Evolutionary conservation across 2,797 vertebrate genomes (phyloP).

Genomic region (Pseudochromis fuscus): DNA sequence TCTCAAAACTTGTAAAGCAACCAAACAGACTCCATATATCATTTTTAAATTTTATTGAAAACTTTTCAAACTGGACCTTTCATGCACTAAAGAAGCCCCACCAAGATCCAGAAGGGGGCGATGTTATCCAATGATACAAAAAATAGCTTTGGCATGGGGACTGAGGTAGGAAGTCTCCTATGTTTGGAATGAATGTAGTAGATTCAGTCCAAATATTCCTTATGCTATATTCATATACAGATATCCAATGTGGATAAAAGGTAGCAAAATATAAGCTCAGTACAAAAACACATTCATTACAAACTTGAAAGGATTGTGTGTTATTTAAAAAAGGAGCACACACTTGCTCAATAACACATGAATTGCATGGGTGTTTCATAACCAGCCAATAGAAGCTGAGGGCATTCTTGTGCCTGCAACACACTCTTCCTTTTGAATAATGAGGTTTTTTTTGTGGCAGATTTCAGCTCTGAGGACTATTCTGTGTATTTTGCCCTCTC

Average conservation of each 20-base stretch:
- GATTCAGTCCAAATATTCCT: slow-evolving; percentile 22
- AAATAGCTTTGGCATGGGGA: not conserved
- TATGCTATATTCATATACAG: slow-evolving; percentile 8
- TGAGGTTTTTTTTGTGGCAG: slow-evolving; percentile 1
- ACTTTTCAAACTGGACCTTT: not conserved
- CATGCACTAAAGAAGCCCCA: not conserved
- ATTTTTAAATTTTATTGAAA: too few species aligned
- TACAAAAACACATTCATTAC: slow-evolving; percentile 14
- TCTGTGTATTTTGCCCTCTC: slow-evolving; percentile 51
- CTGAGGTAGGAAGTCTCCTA: slow-evolving; percentile 10
- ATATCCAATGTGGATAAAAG: slow-evolving; percentile 4
- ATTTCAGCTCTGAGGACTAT: slow-evolving; percentile 43
- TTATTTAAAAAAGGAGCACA: slow-evolving; percentile 32
- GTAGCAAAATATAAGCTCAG: slow-evolving; percentile 18
- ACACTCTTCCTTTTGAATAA: slow-evolving; percentile 13
- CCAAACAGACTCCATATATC: not conserved
- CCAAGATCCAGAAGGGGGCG: slow-evolving; percentile 62
- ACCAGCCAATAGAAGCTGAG: slow-evolving; percentile 24
- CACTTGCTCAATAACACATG: slow-evolving; percentile 26
- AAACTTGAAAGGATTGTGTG: slow-evolving; percentile 15
- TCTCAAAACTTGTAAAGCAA: not conserved
- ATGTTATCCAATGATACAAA: slow-evolving; percentile 33
- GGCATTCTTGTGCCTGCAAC: slow-evolving; percentile 19
- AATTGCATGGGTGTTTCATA: slow-evolving; percentile 29
- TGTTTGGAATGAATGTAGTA: slow-evolving; percentile 14